These are phyloP conservation scores for Elanoides forficatus DNA, from an alignment of 2,113 vertebrate genomes.

Conservation along the genomic window DNA sequence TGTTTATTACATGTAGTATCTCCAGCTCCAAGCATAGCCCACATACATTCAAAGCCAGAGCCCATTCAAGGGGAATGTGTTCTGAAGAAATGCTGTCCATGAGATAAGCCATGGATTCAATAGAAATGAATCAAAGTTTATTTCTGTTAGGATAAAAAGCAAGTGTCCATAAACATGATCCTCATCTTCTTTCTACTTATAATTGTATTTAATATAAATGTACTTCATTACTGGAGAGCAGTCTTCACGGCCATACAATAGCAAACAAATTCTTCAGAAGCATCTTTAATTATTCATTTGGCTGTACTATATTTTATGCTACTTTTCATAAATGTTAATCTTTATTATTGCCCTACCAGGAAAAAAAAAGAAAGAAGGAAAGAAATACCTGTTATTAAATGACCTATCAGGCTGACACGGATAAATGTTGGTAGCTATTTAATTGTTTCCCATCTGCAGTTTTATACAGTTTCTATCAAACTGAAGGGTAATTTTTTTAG, in stretches of 20 bases:
- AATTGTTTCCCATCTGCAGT: slow-evolving; percentile 79
- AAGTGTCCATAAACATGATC: slow-evolving; percentile 55
- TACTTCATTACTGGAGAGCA: slow-evolving; percentile 58
- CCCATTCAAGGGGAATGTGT: neutral
- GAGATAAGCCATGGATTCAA: neutral
- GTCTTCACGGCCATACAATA: slow-evolving; percentile 57
- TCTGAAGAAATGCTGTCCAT: neutral
- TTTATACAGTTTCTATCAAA: slow-evolving; percentile 82
- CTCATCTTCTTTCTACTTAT: slow-evolving; percentile 54
- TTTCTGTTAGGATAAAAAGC: slow-evolving; percentile 31
- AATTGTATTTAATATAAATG: slow-evolving; percentile 68
- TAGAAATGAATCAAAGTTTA: neutral
- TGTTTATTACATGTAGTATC: neutral
- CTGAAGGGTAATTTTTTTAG: slow-evolving; percentile 82
- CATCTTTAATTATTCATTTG: slow-evolving; percentile 81
- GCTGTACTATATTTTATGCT: slow-evolving; percentile 73
- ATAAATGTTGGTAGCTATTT: slow-evolving; percentile 74
- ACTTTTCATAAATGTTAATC: slow-evolving; percentile 81
- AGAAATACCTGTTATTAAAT: slow-evolving; percentile 79
- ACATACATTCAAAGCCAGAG: neutral
- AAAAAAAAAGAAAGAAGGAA: neutral
- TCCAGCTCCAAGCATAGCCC: neutral
- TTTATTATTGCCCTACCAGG: slow-evolving; percentile 73
- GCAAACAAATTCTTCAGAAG: slow-evolving; percentile 75
- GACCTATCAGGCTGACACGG: slow-evolving; percentile 71